Percentiles rank a stretch among this genome's conserved stretches.
Evolutionary conservation across 2,113 vertebrate species (phyloP).

Genomic region (Clarias macrocephalus): DNA sequence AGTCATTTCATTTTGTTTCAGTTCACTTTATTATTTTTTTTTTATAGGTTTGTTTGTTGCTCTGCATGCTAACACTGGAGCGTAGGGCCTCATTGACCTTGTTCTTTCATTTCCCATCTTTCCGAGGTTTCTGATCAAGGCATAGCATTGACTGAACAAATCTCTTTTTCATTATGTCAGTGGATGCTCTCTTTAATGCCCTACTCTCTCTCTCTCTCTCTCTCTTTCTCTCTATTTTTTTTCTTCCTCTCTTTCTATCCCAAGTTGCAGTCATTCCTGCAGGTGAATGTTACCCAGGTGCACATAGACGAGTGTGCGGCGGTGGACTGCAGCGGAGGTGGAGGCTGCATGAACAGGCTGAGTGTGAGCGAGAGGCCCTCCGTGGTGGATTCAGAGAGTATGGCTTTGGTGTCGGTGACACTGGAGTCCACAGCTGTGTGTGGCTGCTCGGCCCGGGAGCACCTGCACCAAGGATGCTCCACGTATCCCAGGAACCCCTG

Average conservation of each 20-base stretch:
- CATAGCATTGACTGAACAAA: constrained; percentile 9
- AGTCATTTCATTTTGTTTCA: neutral
- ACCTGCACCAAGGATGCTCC: constrained; percentile 75
- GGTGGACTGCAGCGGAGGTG: constrained; percentile 67
- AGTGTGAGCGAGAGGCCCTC: constrained; percentile 71
- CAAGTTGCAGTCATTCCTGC: constrained; percentile 81
- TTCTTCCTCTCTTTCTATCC: constrained; percentile 29
- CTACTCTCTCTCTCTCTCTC: neutral
- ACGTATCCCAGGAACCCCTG: constrained; percentile 80
- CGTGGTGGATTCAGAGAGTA: constrained; percentile 73
- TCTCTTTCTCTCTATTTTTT: neutral
- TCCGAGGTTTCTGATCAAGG: constrained; percentile 9
- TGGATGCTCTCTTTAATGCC: neutral
- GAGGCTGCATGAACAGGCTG: constrained; percentile 65
- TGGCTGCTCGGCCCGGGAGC: constrained; percentile 71
- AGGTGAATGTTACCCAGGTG: constrained; percentile 75
- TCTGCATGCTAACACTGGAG: constrained; percentile 40
- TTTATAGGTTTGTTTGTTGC: constrained; percentile 20
- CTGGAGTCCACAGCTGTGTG: constrained; percentile 68
- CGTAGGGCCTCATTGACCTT: neutral
- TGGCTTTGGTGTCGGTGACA: constrained; percentile 76
- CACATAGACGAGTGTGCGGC: constrained; percentile 78
- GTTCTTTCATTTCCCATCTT: constrained; percentile 5
- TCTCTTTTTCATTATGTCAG: neutral
- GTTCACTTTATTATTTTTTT: neutral